Base-by-base conservation (phyloP, 1,140 invertebrate genomes). In the Phocides pigmalion region DNA sequence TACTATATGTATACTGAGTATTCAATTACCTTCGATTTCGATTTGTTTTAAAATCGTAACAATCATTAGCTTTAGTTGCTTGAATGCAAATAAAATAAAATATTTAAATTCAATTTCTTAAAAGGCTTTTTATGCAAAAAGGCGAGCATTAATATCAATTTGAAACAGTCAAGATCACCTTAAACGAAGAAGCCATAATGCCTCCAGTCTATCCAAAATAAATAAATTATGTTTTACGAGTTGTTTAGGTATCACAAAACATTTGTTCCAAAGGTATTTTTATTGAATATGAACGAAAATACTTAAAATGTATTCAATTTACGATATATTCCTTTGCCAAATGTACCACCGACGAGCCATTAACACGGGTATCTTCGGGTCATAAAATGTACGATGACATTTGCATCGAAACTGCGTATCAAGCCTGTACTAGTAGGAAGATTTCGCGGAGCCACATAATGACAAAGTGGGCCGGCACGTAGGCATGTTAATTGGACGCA, bases 401-500 rank as follows among this genome's bases (percentile, higher is more conserved):
- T 65, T 41, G 37, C 54, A 58, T 42, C 54, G 6, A 35, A 59
- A 46, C 22, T 32, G 14, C 28, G 49, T 54, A 39, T 28, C 22
- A 35, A 64, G 5, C 16, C 15, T 19, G 37, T 15, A 49, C 39
- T 76, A 76, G 75, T 72, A 79, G 75, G 76, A 76, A 79, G 77
- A 84, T 84, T 84, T 84, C 76, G 83, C 85, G 70, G 79, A 72
- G 76, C 73, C 72, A 79, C 70, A 75, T 82, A 86, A 83, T 83
- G 82, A 85, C 82, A 85, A 70, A 87, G 86, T 86, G 84, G 87
- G 87, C 70, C 63, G 76, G 65, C 78, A 87, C 74, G 85, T 90
- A 88, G 83, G 83, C 84, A 87, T 77, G 82, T 76, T 90, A 89
- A 90, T 90, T 90, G 84, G 74, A 63, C 79, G 66, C 76, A 84